Evolutionary conservation across 2,797 vertebrate species (phyloP).

Genomic region (Decapterus maruadsi): DNA sequence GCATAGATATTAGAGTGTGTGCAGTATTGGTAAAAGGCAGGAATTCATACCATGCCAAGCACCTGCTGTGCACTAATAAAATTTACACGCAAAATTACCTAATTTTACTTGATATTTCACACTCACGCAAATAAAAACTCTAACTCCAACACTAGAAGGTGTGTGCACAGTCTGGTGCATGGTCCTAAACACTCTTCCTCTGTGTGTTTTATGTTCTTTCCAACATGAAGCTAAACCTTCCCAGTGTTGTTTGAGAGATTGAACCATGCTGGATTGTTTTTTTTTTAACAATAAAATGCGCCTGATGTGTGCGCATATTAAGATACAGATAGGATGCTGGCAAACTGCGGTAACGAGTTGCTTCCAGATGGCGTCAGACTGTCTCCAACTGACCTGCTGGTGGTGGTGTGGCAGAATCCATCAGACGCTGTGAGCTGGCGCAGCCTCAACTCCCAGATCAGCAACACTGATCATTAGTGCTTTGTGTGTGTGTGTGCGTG

Average conservation of each 20-base stretch:
- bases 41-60: background rate
- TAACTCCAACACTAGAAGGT: too few relatives aligned
- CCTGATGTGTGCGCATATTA: background rate
- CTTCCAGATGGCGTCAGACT: background rate
- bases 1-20: slow-evolving; percentile 24
- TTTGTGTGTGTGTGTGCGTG: background rate
- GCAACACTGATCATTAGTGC: background rate
- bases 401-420: background rate
- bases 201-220: background rate
- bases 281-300: background rate
- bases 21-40: slow-evolving; percentile 22
- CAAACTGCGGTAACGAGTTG: background rate
- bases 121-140: background rate
- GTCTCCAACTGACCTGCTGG: background rate
- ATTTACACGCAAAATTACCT: background rate
- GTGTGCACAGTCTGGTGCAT: too few relatives aligned
- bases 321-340: background rate
- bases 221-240: background rate
- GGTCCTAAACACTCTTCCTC: too few relatives aligned
- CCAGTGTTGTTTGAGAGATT: background rate
- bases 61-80: background rate
- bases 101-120: background rate
- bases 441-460: background rate
- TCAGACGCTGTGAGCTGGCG: background rate
- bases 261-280: background rate